Percentiles rank a stretch among this genome's conserved stretches.
Evolutionary conservation across 2,113 vertebrate genomes (phyloP).

Genomic region (Lanius ludovicianus): DNA sequence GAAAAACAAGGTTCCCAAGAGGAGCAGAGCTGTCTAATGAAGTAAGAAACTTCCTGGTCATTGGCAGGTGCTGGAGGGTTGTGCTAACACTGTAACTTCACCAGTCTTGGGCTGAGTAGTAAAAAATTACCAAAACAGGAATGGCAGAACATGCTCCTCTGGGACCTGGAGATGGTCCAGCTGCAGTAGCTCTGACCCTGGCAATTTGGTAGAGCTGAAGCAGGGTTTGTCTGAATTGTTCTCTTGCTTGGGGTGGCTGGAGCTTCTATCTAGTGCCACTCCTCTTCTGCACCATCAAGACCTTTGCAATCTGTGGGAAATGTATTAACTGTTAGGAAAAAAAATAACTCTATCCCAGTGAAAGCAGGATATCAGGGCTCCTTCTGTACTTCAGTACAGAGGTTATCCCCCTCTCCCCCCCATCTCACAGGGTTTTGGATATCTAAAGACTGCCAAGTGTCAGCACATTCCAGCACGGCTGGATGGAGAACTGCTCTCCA

Average conservation of each 20-base stretch:
- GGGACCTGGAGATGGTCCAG: not conserved
- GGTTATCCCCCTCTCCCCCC: not conserved
- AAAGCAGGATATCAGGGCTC: not conserved
- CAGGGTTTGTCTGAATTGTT: not conserved
- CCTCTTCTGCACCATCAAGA: not conserved
- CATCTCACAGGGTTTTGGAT: not conserved
- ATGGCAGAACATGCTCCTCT: not conserved
- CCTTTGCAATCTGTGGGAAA: not conserved
- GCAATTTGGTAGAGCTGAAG: not conserved
- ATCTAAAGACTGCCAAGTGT: not conserved
- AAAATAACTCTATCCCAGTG: not conserved
- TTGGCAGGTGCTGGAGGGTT: slow-evolving; percentile 27
- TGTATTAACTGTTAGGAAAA: not conserved
- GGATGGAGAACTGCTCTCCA: not conserved
- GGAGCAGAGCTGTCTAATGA: not conserved
- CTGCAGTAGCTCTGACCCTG: not conserved
- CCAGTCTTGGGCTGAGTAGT: not conserved
- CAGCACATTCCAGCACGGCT: not conserved
- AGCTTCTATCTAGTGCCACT: not conserved
- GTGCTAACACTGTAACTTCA: not conserved
- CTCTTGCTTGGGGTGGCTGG: not conserved
- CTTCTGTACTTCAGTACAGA: not conserved
- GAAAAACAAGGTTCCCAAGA: slow-evolving; percentile 9
- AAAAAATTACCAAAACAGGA: not conserved
- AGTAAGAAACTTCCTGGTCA: not conserved